These are phyloP conservation scores for Amiota mariae DNA, from an alignment of 2,888 invertebrate species.

Conservation along the genomic window DNA sequence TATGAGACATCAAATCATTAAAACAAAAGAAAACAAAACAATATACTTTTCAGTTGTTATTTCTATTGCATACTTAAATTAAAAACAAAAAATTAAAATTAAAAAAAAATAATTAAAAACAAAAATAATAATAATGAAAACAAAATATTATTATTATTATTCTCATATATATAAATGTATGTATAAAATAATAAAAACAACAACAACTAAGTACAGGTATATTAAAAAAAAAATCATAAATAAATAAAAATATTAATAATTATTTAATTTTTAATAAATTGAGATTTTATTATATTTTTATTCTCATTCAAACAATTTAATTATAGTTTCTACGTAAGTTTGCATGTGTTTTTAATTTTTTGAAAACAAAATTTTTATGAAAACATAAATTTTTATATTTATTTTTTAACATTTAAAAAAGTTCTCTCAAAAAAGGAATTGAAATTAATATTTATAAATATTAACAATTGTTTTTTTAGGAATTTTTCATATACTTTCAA, in stretches of 20 bases:
- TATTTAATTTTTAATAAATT: not conserved
- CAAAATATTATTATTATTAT: slow-evolving; percentile 21
- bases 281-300: slow-evolving; percentile 13
- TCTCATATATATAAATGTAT: slow-evolving; percentile 19
- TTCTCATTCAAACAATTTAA: slow-evolving; percentile 7
- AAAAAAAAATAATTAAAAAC: slow-evolving; percentile 34
- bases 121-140: slow-evolving; percentile 30
- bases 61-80: slow-evolving; percentile 10
- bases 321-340: slow-evolving; percentile 20
- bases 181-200: not conserved
- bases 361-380: not conserved
- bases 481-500: slow-evolving; percentile 28
- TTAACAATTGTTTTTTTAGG: slow-evolving; percentile 4
- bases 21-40: too few relatives aligned
- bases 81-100: slow-evolving; percentile 15
- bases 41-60: not conserved
- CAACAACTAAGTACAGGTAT: not conserved
- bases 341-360: slow-evolving; percentile 9
- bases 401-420: slow-evolving; percentile 11
- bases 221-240: not conserved
- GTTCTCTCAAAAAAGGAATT: slow-evolving; percentile 51
- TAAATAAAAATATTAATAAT: slow-evolving; percentile 9
- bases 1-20: slow-evolving; percentile 40
- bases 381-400: not conserved
- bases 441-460: slow-evolving; percentile 42